phyloP scores from a whole-genome alignment of 2,113 vertebrate genomes.

The Pomatostomus ruficeps region DNA sequence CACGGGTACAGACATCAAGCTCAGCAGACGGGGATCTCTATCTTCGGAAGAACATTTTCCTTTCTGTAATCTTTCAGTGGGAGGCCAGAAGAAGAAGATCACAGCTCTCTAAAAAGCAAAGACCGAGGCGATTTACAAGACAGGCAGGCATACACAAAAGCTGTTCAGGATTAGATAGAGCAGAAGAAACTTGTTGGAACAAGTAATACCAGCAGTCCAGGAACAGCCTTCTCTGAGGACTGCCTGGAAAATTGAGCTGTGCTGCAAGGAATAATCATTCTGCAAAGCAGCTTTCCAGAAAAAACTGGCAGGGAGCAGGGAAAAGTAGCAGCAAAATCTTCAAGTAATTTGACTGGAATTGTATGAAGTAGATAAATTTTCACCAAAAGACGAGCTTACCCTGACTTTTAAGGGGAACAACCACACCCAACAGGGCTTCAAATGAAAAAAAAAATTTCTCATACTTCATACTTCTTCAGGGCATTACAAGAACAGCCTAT shows the following conservation, averaged over 20 bases:
- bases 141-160: background rate
- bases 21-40: background rate
- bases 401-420: background rate
- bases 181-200: constrained; percentile 10
- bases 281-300: background rate
- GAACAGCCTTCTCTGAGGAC: background rate
- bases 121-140: background rate
- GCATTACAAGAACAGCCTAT: background rate
- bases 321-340: background rate
- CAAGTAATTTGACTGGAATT: background rate
- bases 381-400: background rate
- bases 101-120: background rate
- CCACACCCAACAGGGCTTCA: background rate
- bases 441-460: background rate
- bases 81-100: background rate
- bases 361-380: background rate
- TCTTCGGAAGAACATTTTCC: background rate
- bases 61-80: background rate
- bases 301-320: background rate
- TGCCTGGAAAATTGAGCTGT: background rate
- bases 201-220: background rate
- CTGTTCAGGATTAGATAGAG: background rate
- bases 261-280: background rate
- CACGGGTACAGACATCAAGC: background rate
- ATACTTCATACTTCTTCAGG: background rate